phyloP scores from a whole-genome alignment of 2,113 vertebrate genomes.

The Pseudopodoces humilis region DNA sequence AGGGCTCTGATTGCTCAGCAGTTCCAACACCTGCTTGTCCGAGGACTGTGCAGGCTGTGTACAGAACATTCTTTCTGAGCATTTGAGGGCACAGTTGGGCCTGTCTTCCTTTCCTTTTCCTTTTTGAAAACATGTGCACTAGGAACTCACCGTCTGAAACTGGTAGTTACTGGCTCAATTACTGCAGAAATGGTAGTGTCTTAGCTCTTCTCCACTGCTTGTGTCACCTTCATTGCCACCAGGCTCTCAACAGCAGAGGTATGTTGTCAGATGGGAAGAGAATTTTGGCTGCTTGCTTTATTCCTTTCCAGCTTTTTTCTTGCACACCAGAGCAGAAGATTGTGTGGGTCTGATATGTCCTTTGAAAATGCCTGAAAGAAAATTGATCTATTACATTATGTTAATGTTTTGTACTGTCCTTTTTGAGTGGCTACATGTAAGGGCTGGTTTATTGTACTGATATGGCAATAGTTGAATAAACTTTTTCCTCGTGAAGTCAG shows the following conservation, averaged over 20 bases:
- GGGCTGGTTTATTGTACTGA: slow-evolving; percentile 76
- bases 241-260: slow-evolving; percentile 30
- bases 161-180: slow-evolving; percentile 15
- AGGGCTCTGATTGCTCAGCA: slow-evolving; percentile 52
- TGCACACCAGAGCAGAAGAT: slow-evolving; percentile 56
- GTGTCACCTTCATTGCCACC: slow-evolving; percentile 37
- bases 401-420: slow-evolving; percentile 77
- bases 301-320: slow-evolving; percentile 57
- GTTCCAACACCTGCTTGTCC: slow-evolving; percentile 50
- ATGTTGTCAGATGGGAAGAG: slow-evolving; percentile 26
- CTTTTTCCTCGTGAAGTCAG: slow-evolving; percentile 57
- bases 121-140: neutral
- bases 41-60: slow-evolving; percentile 23
- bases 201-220: slow-evolving; percentile 22
- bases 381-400: slow-evolving; percentile 73
- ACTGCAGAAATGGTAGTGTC: slow-evolving; percentile 16
- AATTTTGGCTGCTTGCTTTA: slow-evolving; percentile 54
- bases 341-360: slow-evolving; percentile 66
- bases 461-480: slow-evolving; percentile 77
- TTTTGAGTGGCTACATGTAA: slow-evolving; percentile 67
- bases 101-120: neutral
- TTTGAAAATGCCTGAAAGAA: slow-evolving; percentile 78
- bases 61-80: slow-evolving; percentile 71
- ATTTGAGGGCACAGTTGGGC: slow-evolving; percentile 72
- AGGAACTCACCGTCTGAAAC: slow-evolving; percentile 8